These are phyloP conservation scores for Reticulitermes speratus DNA, from an alignment of 1,140 invertebrate genomes.

Conservation along the genomic window DNA sequence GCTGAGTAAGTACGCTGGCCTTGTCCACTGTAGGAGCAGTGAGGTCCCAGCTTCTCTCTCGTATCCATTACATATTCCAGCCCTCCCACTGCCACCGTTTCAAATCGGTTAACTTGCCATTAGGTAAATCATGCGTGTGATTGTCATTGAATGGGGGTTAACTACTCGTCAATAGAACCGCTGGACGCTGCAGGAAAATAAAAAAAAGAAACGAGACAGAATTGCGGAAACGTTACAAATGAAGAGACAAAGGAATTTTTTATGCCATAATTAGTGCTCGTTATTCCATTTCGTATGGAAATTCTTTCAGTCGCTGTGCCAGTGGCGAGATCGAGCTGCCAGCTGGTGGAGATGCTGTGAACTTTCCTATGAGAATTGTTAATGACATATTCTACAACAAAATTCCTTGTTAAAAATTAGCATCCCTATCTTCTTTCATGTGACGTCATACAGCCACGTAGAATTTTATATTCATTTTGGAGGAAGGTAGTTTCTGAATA, in stretches of 20 bases:
- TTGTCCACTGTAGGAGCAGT: background rate
- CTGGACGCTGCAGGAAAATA: background rate
- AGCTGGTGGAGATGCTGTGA: background rate
- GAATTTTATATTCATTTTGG: no score
- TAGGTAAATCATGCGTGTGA: constrained; percentile 27
- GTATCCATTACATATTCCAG: background rate
- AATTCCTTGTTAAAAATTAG: no score
- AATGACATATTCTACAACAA: no score
- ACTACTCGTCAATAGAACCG: background rate
- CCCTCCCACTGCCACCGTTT: no score
- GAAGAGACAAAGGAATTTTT: constrained; percentile 6
- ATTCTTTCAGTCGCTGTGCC: background rate
- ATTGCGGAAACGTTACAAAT: constrained; percentile 6
- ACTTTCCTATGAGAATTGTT: no score
- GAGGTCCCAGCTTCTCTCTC: no score
- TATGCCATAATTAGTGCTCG: background rate
- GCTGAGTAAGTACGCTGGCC: background rate
- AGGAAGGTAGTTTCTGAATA: no score
- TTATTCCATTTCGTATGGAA: background rate
- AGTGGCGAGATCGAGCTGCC: background rate
- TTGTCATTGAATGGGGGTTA: constrained; percentile 22
- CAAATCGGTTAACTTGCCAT: background rate
- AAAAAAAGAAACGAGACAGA: background rate
- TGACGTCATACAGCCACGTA: no score
- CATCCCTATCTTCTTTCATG: no score